A percentile compares a stretch with the other conserved stretches of the same genome.
These are phyloP conservation scores for Belgica antarctica DNA, from an alignment of 2,888 invertebrate genomes.

Conservation along the genomic window DNA sequence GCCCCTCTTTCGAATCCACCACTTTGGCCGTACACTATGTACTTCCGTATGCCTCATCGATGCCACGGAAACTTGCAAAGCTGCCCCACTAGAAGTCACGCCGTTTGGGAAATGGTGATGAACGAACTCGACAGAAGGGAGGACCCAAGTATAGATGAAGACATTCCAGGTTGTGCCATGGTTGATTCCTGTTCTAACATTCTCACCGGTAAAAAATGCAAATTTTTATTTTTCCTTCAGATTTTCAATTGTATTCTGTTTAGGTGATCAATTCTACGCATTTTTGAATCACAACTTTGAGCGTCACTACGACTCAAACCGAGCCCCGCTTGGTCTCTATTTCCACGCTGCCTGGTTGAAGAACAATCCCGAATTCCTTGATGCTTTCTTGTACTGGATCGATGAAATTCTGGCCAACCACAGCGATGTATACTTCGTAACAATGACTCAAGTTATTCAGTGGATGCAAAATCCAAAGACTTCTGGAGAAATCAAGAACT, in stretches of 20 bases:
- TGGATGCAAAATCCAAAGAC: slow-evolving; percentile 93
- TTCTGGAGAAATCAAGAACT: slow-evolving; percentile 79
- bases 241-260: no score
- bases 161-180: slow-evolving; percentile 89
- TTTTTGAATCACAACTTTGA: slow-evolving; percentile 93
- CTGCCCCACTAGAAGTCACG: slow-evolving; percentile 87
- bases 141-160: slow-evolving; percentile 85
- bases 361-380: slow-evolving; percentile 88
- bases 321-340: slow-evolving; percentile 83
- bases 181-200: slow-evolving; percentile 95
- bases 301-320: slow-evolving; percentile 85
- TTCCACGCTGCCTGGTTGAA: slow-evolving; percentile 91
- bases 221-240: no score
- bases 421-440: slow-evolving; percentile 90
- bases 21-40: slow-evolving; percentile 97
- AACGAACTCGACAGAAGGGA: slow-evolving; percentile 90
- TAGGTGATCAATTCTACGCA: slow-evolving; percentile 85
- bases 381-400: slow-evolving; percentile 90
- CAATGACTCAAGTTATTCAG: slow-evolving; percentile 94
- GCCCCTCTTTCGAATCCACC: slow-evolving; percentile 88
- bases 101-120: slow-evolving; percentile 96
- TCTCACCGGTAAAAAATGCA: slow-evolving; percentile 59
- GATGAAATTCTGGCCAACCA: slow-evolving; percentile 81
- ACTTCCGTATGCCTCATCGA: slow-evolving; percentile 92
- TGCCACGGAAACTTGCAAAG: slow-evolving; percentile 90